A percentile compares a stretch with the other conserved stretches of the same genome.
phyloP scores from a whole-genome alignment of 2,888 invertebrate genomes.

The Ligdia adustata region DNA sequence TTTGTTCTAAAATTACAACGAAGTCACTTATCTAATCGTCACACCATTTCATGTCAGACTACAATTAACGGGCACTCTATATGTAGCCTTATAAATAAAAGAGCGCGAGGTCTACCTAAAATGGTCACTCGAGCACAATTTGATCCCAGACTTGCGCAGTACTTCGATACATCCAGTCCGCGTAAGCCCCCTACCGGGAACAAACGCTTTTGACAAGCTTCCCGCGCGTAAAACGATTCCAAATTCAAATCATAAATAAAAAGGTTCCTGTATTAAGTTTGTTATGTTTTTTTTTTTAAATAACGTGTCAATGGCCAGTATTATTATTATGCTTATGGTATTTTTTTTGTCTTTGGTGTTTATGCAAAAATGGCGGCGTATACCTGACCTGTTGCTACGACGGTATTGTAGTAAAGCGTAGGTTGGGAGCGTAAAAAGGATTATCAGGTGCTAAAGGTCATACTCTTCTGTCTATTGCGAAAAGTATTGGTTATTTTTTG shows the following conservation, averaged over 20 bases:
- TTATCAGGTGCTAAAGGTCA: not conserved
- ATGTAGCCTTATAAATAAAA: slow-evolving; percentile 2
- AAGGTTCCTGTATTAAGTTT: not conserved
- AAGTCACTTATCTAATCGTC: too few relatives aligned
- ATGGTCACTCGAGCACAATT: slow-evolving; percentile 53
- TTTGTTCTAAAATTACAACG: too few relatives aligned
- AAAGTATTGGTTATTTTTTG: not conserved
- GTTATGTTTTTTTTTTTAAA: slow-evolving; percentile 1
- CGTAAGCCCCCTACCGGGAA: slow-evolving; percentile 46
- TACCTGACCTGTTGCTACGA: slow-evolving; percentile 20
- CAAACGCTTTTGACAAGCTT: slow-evolving; percentile 50
- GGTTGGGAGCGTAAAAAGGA: slow-evolving; percentile 12
- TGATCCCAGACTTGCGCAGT: slow-evolving; percentile 66
- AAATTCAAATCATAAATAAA: slow-evolving; percentile 3
- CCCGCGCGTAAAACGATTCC: slow-evolving; percentile 2
- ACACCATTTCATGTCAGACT: too few relatives aligned
- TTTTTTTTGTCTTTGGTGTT: slow-evolving; percentile 4
- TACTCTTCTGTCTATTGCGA: not conserved
- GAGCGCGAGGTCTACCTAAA: slow-evolving; percentile 42
- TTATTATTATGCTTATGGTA: slow-evolving; percentile 12
- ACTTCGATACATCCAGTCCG: slow-evolving; percentile 50
- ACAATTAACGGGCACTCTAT: too few relatives aligned
- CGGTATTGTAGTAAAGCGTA: slow-evolving; percentile 15
- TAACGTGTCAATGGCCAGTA: slow-evolving; percentile 26
- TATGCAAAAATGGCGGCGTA: slow-evolving; percentile 20